phyloP scores from a whole-genome alignment of 2,797 vertebrate species.

The Sardinella longiceps region DNA sequence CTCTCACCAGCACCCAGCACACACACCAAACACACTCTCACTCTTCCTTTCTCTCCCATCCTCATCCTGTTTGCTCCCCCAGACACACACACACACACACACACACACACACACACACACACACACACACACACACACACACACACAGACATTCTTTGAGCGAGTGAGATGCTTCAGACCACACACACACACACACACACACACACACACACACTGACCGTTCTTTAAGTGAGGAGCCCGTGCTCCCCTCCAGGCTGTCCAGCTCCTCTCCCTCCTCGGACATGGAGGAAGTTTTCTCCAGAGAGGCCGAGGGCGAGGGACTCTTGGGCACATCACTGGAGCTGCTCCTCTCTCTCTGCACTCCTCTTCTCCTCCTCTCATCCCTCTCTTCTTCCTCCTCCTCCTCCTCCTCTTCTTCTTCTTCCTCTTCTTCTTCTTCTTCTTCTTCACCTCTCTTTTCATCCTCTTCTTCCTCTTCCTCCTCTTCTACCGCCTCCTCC shows the following conservation, averaged over 20 bases:
- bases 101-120: neutral
- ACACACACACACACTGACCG: slow-evolving; percentile 58
- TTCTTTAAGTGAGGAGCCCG: slow-evolving; percentile 65
- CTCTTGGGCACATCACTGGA: slow-evolving; percentile 47
- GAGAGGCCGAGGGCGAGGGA: slow-evolving; percentile 32
- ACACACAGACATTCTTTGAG: neutral
- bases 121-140: neutral
- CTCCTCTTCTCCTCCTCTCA: slow-evolving; percentile 59
- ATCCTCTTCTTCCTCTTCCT: slow-evolving; percentile 48
- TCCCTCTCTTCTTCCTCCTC: slow-evolving; percentile 55
- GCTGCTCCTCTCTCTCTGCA: slow-evolving; percentile 46
- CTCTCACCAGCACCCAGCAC: too few relatives aligned
- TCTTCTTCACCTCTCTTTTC: neutral
- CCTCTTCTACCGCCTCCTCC: slow-evolving; percentile 12
- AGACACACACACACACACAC: too few relatives aligned
- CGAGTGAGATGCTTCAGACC: too few relatives aligned
- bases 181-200: neutral
- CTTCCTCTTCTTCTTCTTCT: neutral
- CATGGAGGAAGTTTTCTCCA: slow-evolving; percentile 33
- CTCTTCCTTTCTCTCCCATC: too few relatives aligned
- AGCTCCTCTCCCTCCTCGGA: slow-evolving; percentile 74
- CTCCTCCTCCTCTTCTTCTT: neutral
- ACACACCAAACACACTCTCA: too few relatives aligned
- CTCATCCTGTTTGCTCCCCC: too few relatives aligned
- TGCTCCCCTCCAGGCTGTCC: slow-evolving; percentile 72